Conservation (phyloP, 2,797 vertebrate species). For the Tachyglossus aculeatus region DNA sequence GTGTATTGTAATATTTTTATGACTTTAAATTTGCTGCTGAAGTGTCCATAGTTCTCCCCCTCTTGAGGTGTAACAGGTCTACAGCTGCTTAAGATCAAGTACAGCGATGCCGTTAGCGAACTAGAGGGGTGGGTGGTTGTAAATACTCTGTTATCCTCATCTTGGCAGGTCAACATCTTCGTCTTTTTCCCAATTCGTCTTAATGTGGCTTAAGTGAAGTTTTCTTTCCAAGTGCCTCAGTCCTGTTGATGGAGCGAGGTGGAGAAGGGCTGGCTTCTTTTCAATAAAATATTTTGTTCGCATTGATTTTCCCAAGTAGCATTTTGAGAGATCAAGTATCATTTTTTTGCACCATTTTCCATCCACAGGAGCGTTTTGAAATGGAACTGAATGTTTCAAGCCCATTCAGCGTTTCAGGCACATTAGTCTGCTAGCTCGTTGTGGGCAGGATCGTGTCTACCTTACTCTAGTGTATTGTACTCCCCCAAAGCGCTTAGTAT, state of each 20-base stretch:
- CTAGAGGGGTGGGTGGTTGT: too few species aligned
- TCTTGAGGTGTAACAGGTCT: not conserved
- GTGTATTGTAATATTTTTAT: not conserved
- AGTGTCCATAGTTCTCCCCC: not conserved
- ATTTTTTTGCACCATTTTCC: too few species aligned
- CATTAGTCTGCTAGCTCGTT: too few species aligned
- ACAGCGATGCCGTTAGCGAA: not conserved
- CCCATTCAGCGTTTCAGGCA: too few species aligned
- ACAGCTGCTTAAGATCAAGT: not conserved
- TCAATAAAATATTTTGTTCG: not conserved
- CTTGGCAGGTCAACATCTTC: too few species aligned
- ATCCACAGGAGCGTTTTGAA: too few species aligned
- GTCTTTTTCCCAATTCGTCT: not conserved
- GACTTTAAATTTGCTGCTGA: not conserved
- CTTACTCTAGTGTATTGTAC: too few species aligned
- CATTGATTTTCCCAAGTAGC: not conserved
- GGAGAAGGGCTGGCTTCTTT: not conserved
- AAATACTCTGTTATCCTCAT: too few species aligned
- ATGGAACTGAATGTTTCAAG: too few species aligned
- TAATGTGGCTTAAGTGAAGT: not conserved
- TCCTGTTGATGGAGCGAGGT: constrained; percentile 17
- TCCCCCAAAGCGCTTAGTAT: too few species aligned
- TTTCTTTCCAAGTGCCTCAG: constrained; percentile 47
- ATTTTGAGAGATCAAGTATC: not conserved
- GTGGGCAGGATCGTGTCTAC: too few species aligned